Evolutionary conservation across 2,888 invertebrate genomes (phyloP).

Genomic region (Bombylius discolor): DNA sequence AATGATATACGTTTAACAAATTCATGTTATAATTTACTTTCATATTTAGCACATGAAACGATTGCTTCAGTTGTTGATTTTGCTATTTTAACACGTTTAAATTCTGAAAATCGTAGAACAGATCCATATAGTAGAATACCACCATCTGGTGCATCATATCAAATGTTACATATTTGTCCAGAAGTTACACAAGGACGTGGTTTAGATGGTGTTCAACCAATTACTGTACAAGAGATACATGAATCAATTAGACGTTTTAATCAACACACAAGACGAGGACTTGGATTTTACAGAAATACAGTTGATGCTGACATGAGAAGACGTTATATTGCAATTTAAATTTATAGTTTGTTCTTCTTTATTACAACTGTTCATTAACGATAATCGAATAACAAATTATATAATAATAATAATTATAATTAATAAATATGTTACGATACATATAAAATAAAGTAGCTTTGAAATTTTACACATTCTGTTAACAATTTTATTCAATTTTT

Average conservation of each 20-base stretch:
- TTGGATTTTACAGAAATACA: conserved; percentile 29
- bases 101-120: conserved; percentile 50
- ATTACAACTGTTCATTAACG: too few relatives aligned
- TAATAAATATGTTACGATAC: too few relatives aligned
- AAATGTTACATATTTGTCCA: conserved; percentile 35
- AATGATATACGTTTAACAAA: conserved; percentile 47
- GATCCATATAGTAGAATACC: conserved; percentile 56
- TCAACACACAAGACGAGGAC: conserved; percentile 26
- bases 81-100: conserved; percentile 66
- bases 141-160: conserved; percentile 30
- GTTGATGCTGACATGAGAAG: conserved; percentile 28
- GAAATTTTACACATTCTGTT: too few relatives aligned
- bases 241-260: conserved; percentile 63
- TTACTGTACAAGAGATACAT: conserved; percentile 67
- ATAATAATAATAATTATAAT: too few relatives aligned
- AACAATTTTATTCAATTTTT: too few relatives aligned
- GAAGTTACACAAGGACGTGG: conserved; percentile 41
- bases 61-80: conserved; percentile 80
- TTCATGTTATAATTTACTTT: conserved; percentile 61
- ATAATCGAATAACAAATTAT: too few relatives aligned
- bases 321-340: conserved; percentile 16
- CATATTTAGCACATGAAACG: conserved; percentile 80
- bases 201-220: conserved; percentile 52
- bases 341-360: too few relatives aligned
- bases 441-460: too few relatives aligned